These are phyloP conservation scores for Athene noctua DNA, from an alignment of 2,113 vertebrate genomes.

Conservation along the genomic window DNA sequence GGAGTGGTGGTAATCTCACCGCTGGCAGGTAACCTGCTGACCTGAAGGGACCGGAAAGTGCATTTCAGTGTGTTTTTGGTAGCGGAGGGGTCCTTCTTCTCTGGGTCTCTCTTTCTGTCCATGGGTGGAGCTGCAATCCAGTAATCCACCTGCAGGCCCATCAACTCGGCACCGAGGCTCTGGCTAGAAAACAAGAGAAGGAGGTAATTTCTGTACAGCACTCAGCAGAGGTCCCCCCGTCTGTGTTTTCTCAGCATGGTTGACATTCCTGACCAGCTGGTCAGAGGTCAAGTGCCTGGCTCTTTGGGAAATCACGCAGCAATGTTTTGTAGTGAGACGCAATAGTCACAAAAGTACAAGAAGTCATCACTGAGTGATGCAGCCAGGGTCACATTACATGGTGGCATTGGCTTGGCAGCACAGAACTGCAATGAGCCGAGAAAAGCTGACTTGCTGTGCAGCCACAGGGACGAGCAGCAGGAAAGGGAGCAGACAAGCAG, in stretches of 20 bases:
- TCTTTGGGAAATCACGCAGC: background rate
- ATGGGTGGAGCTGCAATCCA: slow-evolving; percentile 82
- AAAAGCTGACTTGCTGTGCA: background rate
- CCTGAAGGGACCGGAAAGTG: slow-evolving; percentile 98
- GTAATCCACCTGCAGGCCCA: slow-evolving; percentile 98
- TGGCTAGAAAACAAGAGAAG: slow-evolving; percentile 65
- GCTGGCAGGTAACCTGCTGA: slow-evolving; percentile 90
- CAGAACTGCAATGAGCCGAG: background rate
- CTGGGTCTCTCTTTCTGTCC: slow-evolving; percentile 89
- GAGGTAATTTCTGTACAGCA: background rate
- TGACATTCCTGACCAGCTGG: background rate
- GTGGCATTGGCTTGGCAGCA: background rate
- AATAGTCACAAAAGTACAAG: background rate
- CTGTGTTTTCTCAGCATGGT: background rate
- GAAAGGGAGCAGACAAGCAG: background rate
- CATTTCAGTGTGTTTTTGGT: slow-evolving; percentile 97
- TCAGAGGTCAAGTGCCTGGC: background rate
- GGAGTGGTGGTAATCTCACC: slow-evolving; percentile 80
- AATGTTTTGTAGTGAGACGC: background rate
- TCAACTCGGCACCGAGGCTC: slow-evolving; percentile 81
- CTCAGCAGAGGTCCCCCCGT: background rate
- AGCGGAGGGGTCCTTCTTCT: slow-evolving; percentile 89
- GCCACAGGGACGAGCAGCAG: rapidly evolving
- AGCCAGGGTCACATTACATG: background rate
- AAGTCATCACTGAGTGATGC: background rate